A percentile compares a stretch with the other conserved stretches of the same genome.
Evolutionary conservation across 1,140 invertebrate species (phyloP).

Genomic region (Drosophila nigromelanica): DNA sequence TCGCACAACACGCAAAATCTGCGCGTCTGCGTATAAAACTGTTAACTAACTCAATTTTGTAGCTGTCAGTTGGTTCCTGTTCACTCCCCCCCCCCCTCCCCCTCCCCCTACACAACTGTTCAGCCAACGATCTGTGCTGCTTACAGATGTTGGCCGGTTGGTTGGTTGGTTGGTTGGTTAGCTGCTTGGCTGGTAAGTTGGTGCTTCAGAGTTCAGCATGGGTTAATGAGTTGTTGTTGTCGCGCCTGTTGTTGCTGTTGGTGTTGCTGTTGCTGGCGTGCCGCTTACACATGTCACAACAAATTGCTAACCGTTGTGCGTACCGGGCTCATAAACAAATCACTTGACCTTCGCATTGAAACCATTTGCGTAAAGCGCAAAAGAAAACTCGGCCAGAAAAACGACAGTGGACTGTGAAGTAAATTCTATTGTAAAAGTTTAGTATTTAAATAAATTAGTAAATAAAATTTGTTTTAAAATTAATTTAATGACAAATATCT

Average conservation of each 20-base stretch:
- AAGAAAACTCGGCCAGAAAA: constrained; percentile 46
- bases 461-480: no score
- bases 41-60: constrained; percentile 84
- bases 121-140: constrained; percentile 11
- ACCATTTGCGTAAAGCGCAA: constrained; percentile 45
- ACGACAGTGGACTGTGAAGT: constrained; percentile 16
- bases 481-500: no score
- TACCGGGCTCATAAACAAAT: constrained; percentile 63
- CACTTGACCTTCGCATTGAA: constrained; percentile 66
- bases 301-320: constrained; percentile 73
- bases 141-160: constrained; percentile 44
- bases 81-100: constrained; percentile 4
- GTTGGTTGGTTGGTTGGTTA: constrained; percentile 1
- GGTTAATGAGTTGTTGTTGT: constrained; percentile 77
- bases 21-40: constrained; percentile 82
- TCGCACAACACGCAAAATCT: constrained; percentile 77
- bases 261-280: constrained; percentile 42
- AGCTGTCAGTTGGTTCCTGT: constrained; percentile 77
- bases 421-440: not conserved
- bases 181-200: not conserved
- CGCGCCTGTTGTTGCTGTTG: constrained; percentile 26
- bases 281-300: constrained; percentile 77
- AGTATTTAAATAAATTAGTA: not conserved
- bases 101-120: not conserved
- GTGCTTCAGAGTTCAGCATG: constrained; percentile 72